Evolutionary conservation across 2,797 vertebrate genomes (phyloP).

Genomic region (Rousettus madagascariensis): DNA sequence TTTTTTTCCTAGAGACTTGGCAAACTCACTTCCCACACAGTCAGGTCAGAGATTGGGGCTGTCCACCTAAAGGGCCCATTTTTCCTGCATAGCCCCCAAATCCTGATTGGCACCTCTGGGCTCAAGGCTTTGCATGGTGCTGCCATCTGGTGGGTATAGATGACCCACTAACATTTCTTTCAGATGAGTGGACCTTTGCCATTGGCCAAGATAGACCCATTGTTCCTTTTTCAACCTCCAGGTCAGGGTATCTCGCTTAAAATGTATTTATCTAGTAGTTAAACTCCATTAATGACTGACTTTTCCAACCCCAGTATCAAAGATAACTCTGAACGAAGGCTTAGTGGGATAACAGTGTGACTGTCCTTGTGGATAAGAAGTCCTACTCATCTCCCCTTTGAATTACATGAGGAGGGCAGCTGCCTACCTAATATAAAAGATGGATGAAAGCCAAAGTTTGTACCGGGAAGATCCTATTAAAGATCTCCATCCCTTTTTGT

Average conservation of each 20-base stretch:
- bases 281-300: neutral
- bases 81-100: neutral
- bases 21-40: neutral
- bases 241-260: neutral
- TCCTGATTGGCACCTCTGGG: neutral
- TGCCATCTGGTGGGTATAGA: constrained; percentile 71
- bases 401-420: neutral
- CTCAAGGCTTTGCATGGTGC: constrained; percentile 58
- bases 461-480: neutral
- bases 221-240: neutral
- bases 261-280: neutral
- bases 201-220: neutral
- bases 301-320: neutral
- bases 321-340: neutral
- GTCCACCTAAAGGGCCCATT: neutral
- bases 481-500: neutral
- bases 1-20: neutral
- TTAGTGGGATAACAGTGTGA: neutral
- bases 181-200: neutral
- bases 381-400: neutral
- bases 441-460: neutral
- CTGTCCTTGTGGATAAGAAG: neutral
- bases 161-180: constrained; percentile 33
- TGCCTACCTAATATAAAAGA: neutral
- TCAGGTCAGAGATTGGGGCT: neutral